These are phyloP conservation scores for Beris chalybata DNA, from an alignment of 2,888 invertebrate species.

Conservation along the genomic window DNA sequence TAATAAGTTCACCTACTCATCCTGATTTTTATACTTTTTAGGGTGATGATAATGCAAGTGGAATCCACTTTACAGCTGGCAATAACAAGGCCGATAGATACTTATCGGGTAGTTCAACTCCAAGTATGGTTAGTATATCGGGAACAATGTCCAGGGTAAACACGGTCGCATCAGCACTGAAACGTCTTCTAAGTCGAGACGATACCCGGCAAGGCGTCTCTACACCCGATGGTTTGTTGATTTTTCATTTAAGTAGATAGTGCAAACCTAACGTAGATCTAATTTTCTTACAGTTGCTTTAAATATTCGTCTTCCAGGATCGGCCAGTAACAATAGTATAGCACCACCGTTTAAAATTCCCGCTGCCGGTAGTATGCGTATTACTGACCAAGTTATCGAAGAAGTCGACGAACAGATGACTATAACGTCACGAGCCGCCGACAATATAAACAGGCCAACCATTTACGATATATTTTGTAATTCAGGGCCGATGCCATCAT, in stretches of 20 bases:
- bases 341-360: conserved; percentile 32
- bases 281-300: conserved; percentile 24
- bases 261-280: conserved; percentile 1
- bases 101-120: conserved; percentile 56
- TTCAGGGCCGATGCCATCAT: conserved; percentile 61
- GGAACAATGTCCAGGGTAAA: conserved; percentile 70
- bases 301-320: conserved; percentile 51
- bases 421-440: conserved; percentile 66
- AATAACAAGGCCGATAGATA: conserved; percentile 60
- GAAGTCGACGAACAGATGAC: conserved; percentile 82
- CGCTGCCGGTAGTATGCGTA: conserved; percentile 60
- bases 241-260: conserved; percentile 13
- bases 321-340: conserved; percentile 53
- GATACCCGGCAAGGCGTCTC: conserved; percentile 58
- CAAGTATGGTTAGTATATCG: conserved; percentile 54
- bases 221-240: conserved; percentile 43
- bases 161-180: conserved; percentile 77
- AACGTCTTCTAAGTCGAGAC: conserved; percentile 75
- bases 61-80: conserved; percentile 72
- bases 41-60: conserved; percentile 71
- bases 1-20: not conserved
- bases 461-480: conserved; percentile 64
- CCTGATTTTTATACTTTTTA: conserved; percentile 55
- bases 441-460: conserved; percentile 62
- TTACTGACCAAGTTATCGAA: conserved; percentile 73